These are phyloP conservation scores for Papilio glaucus DNA, from an alignment of 1,140 invertebrate species.

Conservation along the genomic window DNA sequence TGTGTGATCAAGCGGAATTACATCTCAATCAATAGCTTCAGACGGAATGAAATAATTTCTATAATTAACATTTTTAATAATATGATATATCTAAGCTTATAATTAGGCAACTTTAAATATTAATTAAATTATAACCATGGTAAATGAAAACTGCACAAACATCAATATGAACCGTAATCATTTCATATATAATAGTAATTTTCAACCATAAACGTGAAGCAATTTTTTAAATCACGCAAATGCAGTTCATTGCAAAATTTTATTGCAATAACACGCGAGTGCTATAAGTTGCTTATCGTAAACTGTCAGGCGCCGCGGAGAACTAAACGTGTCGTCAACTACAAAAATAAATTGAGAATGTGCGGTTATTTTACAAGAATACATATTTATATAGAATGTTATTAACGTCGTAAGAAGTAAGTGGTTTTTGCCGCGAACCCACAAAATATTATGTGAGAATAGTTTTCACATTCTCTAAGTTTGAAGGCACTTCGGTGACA, in stretches of 20 bases:
- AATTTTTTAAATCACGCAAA: conserved; percentile 7
- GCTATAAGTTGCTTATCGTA: conserved; percentile 38
- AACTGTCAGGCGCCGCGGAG: conserved; percentile 34
- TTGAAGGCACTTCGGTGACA: neutral
- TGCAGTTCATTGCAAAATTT: conserved; percentile 1
- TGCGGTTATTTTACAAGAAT: neutral
- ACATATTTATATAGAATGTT: neutral
- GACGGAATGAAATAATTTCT: neutral
- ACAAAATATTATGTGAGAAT: neutral
- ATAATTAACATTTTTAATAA: no score
- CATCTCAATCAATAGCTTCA: neutral
- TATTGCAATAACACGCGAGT: conserved; percentile 10
- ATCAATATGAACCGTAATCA: no score
- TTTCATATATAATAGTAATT: conserved; percentile 10
- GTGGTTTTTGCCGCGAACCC: neutral
- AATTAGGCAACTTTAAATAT: neutral
- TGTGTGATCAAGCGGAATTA: no score
- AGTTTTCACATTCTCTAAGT: neutral
- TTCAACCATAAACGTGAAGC: neutral
- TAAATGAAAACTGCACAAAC: neutral
- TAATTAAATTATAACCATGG: neutral
- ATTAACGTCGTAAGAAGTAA: neutral
- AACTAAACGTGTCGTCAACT: neutral
- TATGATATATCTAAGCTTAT: no score
- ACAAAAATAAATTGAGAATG: neutral